Percentiles rank a stretch among this genome's conserved stretches.
Conservation (phyloP, 2,113 vertebrate genomes). For the Ancistrus triradiatus region DNA sequence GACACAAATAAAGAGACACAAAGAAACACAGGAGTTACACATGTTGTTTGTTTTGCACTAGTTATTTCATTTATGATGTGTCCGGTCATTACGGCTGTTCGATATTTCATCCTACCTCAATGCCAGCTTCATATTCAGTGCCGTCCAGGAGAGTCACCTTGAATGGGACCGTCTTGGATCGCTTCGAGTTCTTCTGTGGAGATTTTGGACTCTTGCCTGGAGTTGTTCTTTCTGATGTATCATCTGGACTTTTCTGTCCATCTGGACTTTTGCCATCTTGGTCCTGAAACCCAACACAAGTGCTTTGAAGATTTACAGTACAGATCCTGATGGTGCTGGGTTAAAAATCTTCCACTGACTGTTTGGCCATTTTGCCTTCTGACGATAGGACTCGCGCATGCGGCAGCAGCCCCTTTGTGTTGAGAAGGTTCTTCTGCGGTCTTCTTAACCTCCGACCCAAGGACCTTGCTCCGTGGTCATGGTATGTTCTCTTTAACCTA, state of each 20-base stretch:
- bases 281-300: constrained; percentile 47
- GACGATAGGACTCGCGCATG: constrained; percentile 65
- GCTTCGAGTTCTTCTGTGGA: constrained; percentile 87
- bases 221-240: constrained; percentile 85
- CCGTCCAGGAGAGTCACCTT: constrained; percentile 87
- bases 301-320: too few species aligned
- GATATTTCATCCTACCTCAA: constrained; percentile 81
- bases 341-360: too few species aligned
- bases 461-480: constrained; percentile 77
- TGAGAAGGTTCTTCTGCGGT: constrained; percentile 67
- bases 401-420: constrained; percentile 62
- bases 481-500: constrained; percentile 66
- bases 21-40: too few species aligned
- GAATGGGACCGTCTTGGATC: constrained; percentile 82
- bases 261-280: constrained; percentile 63
- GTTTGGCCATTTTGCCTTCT: constrained; percentile 73
- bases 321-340: too few species aligned
- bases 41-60: too few species aligned
- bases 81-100: too few species aligned
- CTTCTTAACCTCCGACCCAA: constrained; percentile 72
- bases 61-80: too few species aligned
- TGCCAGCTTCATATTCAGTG: constrained; percentile 82
- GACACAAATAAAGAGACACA: too few species aligned
- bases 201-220: constrained; percentile 90
- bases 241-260: constrained; percentile 78